Evolutionary conservation across 1,140 invertebrate species (phyloP).

Genomic region (Hycleus phaleratus): DNA sequence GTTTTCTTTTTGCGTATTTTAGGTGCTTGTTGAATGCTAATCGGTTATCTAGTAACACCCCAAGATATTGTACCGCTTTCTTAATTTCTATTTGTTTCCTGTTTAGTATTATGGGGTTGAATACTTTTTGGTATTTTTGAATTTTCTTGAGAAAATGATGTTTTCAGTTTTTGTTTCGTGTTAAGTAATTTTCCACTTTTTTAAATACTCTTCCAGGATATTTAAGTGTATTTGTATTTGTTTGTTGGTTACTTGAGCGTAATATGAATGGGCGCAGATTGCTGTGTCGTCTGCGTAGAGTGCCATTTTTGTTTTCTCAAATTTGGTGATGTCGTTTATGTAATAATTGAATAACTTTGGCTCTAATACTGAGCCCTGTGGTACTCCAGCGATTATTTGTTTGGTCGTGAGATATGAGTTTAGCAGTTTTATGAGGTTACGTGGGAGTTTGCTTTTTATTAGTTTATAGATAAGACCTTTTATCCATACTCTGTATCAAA

Average conservation of each 20-base stretch:
- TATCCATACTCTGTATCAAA: constrained; percentile 36
- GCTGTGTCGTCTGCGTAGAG: constrained; percentile 18
- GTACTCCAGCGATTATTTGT: constrained; percentile 3
- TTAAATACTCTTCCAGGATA: constrained; percentile 28
- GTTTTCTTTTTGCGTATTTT: too few species aligned
- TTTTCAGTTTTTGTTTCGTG: constrained; percentile 31
- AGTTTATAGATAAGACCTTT: constrained; percentile 32
- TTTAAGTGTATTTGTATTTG: constrained; percentile 32
- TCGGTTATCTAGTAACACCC: neutral
- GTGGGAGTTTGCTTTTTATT: constrained; percentile 10
- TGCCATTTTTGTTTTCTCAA: constrained; percentile 2
- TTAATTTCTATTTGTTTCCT: neutral
- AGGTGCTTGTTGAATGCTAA: neutral
- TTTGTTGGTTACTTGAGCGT: constrained; percentile 26
- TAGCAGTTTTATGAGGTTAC: constrained; percentile 21
- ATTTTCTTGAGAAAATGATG: constrained; percentile 18
- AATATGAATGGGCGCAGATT: constrained; percentile 26
- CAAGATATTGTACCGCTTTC: neutral
- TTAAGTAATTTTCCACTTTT: constrained; percentile 29
- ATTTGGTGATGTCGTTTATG: neutral
- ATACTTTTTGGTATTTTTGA: constrained; percentile 3
- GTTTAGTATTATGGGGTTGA: neutral
- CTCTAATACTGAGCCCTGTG: constrained; percentile 2
- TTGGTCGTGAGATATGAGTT: constrained; percentile 22
- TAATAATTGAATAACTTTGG: neutral